phyloP scores from a whole-genome alignment of 2,797 vertebrate species.

The Xenopus petersii region DNA sequence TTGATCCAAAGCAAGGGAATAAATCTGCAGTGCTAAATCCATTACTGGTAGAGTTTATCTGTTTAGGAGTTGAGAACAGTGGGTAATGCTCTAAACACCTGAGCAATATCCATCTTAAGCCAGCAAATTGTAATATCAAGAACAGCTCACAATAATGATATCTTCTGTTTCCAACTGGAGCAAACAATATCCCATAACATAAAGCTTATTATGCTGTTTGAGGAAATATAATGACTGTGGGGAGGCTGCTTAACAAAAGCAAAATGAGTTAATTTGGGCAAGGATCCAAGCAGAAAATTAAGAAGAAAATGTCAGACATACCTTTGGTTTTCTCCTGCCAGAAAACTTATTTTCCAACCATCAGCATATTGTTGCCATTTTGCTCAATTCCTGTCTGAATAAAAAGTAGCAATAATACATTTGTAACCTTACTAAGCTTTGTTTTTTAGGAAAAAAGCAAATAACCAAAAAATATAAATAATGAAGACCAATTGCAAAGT shows the following conservation, averaged over 20 bases:
- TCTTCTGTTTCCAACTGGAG: constrained; percentile 42
- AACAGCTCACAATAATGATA: constrained; percentile 36
- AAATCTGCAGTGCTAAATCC: constrained; percentile 38
- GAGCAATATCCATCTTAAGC: constrained; percentile 35
- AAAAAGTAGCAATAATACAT: no score
- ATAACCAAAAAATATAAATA: no score
- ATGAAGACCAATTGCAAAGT: no score
- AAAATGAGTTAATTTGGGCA: constrained; percentile 41
- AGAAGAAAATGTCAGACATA: constrained; percentile 24
- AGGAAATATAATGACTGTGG: constrained; percentile 48
- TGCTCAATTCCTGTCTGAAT: not conserved
- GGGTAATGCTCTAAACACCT: constrained; percentile 42
- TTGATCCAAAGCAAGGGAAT: constrained; percentile 22
- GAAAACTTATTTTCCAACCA: constrained; percentile 19
- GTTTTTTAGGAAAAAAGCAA: no score
- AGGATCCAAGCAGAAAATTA: constrained; percentile 33
- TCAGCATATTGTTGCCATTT: not conserved
- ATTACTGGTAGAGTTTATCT: constrained; percentile 38
- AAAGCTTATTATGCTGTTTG: constrained; percentile 48
- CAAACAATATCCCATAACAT: constrained; percentile 45
- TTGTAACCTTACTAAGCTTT: no score
- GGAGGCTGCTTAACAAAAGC: constrained; percentile 44
- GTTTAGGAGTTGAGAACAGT: constrained; percentile 41
- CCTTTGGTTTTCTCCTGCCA: constrained; percentile 30
- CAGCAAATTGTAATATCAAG: constrained; percentile 40